These are phyloP conservation scores for Vannuccia rotundouncinata DNA, from an alignment of 2,888 invertebrate genomes.

Conservation along the genomic window DNA sequence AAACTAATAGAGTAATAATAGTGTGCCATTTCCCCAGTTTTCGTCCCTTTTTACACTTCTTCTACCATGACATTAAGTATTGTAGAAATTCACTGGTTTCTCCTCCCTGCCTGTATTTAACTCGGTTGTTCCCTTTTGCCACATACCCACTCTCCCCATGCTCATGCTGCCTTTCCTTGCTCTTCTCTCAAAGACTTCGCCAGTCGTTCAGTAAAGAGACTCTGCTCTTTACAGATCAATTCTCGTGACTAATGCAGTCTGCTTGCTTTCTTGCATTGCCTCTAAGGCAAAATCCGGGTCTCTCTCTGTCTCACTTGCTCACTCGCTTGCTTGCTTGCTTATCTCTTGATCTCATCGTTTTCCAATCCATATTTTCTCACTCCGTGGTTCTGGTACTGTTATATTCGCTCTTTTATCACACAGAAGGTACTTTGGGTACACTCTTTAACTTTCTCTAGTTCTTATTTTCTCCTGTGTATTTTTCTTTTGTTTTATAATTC, in stretches of 20 bases:
- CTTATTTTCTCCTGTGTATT: too few species aligned
- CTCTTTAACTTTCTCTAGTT: too few species aligned
- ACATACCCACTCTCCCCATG: too few species aligned
- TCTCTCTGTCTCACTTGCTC: neutral
- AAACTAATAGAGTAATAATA: too few species aligned
- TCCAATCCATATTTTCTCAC: neutral
- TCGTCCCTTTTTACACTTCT: neutral
- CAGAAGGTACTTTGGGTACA: too few species aligned
- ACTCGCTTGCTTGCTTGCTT: neutral
- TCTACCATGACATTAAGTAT: neutral
- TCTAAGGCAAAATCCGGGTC: neutral
- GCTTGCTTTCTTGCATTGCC: neutral
- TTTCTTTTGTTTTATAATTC: too few species aligned
- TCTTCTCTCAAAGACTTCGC: neutral
- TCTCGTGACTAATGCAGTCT: neutral
- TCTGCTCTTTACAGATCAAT: neutral
- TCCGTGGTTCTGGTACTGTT: too few species aligned
- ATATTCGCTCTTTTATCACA: too few species aligned
- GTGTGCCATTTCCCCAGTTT: neutral
- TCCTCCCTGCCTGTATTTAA: neutral
- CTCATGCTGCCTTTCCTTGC: neutral
- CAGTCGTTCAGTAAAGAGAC: neutral
- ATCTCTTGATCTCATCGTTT: neutral
- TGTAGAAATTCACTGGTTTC: neutral
- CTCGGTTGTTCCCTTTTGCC: neutral